Evolutionary conservation across 2,888 invertebrate genomes (phyloP), one percentile per base, ranked within the genome.

Genomic region (Metallyticus violacea): DNA sequence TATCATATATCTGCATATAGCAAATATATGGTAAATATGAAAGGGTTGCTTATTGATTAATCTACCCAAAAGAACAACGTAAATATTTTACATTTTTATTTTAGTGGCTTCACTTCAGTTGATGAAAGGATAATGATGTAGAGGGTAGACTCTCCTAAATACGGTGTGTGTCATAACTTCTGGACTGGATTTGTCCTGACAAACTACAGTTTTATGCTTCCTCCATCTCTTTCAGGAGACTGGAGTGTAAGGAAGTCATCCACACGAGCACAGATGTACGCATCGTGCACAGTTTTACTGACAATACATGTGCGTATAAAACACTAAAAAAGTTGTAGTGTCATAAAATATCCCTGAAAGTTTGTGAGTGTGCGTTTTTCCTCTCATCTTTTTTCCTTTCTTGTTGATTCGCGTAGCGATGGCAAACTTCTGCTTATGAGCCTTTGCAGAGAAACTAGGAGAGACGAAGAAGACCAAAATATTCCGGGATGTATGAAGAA

Each of bases 391-490:
- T 30, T n/a, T 28, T 28, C 84, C 78, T 83, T 76, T 79, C n/a
- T 79, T 76, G 79, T 30, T 79, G 86, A 81, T 85, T 85, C 85
- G 84, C 86, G 26, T 83, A 77, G 27, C 77, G 83, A 83, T 77
- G 83, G 77, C 28, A 78, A 87, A 84, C 86, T 86, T 86, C 40
- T 84, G 86, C 82, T 86, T 80, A 84, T 80, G 84, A 87, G 80
- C 28, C 40, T 77, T 29, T n/a, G n/a, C n/a, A n/a, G n/a, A n/a
- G n/a, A n/a, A n/a, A 26, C 7, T 15, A 25, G 77, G 27, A 62
- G 26, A 22, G 82, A 76, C 62, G 62, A n/a, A 83, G 83, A 83
- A 83, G 28, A 62, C 15, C 40, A 62, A 22, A 62, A 62, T 62
- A 62, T 62, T 62, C 40, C 40, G 22, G 40, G 40, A 62, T 62